Conservation (phyloP, 2,113 vertebrate species). For the Oceanites oceanicus region DNA sequence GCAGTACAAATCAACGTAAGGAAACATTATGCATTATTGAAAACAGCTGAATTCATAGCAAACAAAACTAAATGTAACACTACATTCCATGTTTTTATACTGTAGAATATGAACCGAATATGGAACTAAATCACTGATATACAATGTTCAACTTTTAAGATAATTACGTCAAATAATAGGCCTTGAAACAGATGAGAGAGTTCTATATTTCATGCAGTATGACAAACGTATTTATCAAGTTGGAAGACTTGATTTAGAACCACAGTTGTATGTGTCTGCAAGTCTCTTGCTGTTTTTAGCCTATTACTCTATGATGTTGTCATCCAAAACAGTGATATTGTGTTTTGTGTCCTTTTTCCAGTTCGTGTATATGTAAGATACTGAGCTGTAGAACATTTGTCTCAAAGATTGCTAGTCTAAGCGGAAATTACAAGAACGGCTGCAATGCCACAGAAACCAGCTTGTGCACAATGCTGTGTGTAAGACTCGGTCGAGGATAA, state of each 20-base stretch:
- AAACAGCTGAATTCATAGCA: not conserved
- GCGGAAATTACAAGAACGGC: no score
- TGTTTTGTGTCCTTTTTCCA: not conserved
- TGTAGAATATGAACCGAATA: not conserved
- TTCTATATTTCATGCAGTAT: not conserved
- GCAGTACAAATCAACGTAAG: not conserved
- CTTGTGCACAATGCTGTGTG: no score
- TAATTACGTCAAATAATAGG: not conserved
- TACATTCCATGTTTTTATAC: not conserved
- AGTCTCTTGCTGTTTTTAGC: not conserved
- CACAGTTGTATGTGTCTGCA: not conserved
- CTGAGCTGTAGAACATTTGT: no score
- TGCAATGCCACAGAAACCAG: no score
- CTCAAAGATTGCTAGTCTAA: no score
- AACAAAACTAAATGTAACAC: not conserved
- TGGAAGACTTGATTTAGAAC: not conserved
- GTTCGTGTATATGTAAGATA: not conserved
- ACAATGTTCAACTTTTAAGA: not conserved
- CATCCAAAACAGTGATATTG: not conserved
- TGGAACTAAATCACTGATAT: not conserved
- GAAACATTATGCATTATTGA: not conserved
- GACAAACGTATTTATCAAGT: not conserved
- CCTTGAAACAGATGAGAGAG: not conserved
- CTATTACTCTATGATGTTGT: not conserved
- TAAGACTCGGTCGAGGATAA: no score